A percentile compares a stretch with the other conserved stretches of the same genome.
phyloP scores from a whole-genome alignment of 2,888 invertebrate species.

The Mimas tiliae region DNA sequence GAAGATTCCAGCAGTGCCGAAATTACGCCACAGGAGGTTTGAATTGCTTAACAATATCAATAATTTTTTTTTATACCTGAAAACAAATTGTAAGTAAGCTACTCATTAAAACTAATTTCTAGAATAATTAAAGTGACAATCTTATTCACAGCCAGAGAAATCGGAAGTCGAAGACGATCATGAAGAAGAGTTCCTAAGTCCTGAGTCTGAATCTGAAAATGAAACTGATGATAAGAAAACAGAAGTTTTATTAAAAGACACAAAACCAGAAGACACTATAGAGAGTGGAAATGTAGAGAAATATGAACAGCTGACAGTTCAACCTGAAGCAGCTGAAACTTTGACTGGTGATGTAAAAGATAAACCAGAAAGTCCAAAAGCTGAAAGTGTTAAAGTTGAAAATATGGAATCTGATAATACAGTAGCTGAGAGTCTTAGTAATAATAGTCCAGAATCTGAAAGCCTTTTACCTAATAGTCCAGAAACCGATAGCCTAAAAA shows the following conservation, averaged over 20 bases:
- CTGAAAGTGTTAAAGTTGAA: not conserved
- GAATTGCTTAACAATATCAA: not conserved
- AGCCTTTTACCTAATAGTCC: not conserved
- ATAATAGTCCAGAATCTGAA: not conserved
- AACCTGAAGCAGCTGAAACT: not conserved
- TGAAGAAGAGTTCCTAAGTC: constrained; percentile 79
- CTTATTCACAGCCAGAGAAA: constrained; percentile 52
- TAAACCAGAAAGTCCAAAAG: constrained; percentile 19
- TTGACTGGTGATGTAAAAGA: constrained; percentile 23
- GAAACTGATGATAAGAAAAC: constrained; percentile 46
- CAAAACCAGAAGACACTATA: constrained; percentile 22
- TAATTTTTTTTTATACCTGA: not conserved
- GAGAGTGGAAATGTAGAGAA: constrained; percentile 31
- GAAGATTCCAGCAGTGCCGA: constrained; percentile 77
- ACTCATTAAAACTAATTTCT: not conserved
- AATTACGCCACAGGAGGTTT: constrained; percentile 53
- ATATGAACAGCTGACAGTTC: constrained; percentile 26
- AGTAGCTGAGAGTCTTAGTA: not conserved
- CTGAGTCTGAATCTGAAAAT: constrained; percentile 75
- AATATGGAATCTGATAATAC: not conserved
- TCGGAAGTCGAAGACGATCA: constrained; percentile 73
- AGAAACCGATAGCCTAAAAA: not conserved
- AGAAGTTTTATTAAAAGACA: constrained; percentile 43
- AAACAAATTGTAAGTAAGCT: not conserved
- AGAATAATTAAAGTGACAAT: constrained; percentile 22